These are phyloP conservation scores for Malurus cyaneus DNA, from an alignment of 2,113 vertebrate species.

Conservation along the genomic window DNA sequence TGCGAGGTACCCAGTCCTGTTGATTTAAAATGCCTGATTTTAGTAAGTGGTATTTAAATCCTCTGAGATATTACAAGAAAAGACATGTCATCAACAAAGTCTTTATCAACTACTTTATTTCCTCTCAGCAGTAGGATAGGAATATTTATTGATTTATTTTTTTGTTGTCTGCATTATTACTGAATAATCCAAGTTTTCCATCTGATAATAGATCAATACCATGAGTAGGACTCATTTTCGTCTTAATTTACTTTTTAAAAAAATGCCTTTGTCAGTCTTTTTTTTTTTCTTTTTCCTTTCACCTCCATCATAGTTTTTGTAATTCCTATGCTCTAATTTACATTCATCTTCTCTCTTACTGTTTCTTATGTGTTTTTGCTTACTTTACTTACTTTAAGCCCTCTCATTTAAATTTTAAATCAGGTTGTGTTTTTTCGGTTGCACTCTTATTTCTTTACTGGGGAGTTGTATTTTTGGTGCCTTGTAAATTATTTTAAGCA, in stretches of 20 bases:
- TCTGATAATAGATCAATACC: conserved; percentile 2
- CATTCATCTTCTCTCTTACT: neutral
- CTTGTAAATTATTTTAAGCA: neutral
- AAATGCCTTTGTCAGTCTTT: neutral
- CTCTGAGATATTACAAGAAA: neutral
- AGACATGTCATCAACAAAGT: neutral
- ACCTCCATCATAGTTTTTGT: neutral
- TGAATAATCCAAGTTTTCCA: conserved; percentile 11
- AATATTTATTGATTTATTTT: conserved; percentile 34
- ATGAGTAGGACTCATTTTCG: neutral
- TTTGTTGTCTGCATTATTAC: conserved; percentile 16
- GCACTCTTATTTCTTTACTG: neutral
- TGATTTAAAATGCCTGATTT: conserved; percentile 3
- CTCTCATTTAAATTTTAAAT: neutral
- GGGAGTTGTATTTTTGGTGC: neutral
- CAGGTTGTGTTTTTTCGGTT: neutral
- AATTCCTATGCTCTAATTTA: neutral
- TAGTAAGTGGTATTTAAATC: neutral
- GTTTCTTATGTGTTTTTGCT: neutral
- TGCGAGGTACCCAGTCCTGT: neutral
- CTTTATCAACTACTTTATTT: neutral
- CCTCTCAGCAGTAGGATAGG: neutral
- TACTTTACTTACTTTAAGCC: neutral
- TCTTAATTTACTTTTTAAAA: neutral
- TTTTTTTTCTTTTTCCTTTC: neutral